phyloP scores from a whole-genome alignment of 2,113 vertebrate species.

The Mormoops blainvillei region DNA sequence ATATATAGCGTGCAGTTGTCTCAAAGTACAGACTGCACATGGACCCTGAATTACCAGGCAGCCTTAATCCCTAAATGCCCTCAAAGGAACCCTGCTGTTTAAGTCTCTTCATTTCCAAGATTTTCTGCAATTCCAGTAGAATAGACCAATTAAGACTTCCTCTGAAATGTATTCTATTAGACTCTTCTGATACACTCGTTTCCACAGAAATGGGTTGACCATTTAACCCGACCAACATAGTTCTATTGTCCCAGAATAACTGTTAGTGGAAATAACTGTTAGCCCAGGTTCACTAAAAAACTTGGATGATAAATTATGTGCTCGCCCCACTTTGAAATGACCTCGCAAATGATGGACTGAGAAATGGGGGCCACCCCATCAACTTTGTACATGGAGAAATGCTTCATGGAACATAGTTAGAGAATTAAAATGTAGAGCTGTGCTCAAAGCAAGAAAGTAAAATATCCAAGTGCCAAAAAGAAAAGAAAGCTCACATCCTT shows the following conservation, averaged over 20 bases:
- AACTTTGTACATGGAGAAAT: not conserved
- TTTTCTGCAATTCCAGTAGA: not conserved
- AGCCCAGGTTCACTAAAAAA: not conserved
- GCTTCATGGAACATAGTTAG: not conserved
- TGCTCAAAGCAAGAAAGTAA: not conserved
- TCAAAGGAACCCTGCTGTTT: not conserved
- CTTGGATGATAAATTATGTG: not conserved
- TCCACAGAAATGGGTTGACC: not conserved
- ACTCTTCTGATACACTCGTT: not conserved
- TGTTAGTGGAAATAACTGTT: slow-evolving; percentile 1
- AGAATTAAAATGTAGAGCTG: not conserved
- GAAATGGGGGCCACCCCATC: not conserved
- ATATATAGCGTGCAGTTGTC: not conserved
- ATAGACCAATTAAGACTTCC: not conserved
- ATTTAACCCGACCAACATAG: not conserved
- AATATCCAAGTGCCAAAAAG: not conserved
- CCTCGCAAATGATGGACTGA: not conserved
- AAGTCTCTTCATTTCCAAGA: not conserved
- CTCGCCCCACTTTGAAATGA: not conserved
- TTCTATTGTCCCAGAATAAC: not conserved
- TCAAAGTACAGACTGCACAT: not conserved
- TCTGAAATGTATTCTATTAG: not conserved
- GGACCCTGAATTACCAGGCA: not conserved
- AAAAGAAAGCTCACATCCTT: not conserved
- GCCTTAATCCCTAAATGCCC: not conserved